Conservation (phyloP, 2,113 vertebrate genomes). For the Alosa alosa region DNA sequence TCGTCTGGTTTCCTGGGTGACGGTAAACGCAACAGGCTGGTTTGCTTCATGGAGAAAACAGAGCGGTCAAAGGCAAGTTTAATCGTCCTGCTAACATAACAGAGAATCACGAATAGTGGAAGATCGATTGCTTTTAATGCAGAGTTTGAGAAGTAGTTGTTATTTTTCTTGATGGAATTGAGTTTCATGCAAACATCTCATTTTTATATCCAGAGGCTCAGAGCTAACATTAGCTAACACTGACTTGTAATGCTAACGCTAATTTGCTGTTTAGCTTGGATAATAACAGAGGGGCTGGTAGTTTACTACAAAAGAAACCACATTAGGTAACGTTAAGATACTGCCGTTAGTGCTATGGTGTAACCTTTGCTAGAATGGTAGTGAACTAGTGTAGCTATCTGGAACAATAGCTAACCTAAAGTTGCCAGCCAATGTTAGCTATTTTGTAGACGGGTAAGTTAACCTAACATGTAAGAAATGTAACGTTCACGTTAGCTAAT, state of each 20-base stretch:
- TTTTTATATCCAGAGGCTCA: not conserved
- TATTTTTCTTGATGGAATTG: not conserved
- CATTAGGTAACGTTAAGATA: not conserved
- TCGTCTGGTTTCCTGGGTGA: conserved; percentile 40
- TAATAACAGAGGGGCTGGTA: not conserved
- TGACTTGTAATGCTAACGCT: not conserved
- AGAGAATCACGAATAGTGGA: not conserved
- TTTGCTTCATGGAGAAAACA: conserved; percentile 51
- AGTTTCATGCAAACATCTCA: not conserved
- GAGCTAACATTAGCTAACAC: not conserved
- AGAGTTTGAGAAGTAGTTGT: not conserved
- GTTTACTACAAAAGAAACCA: not conserved
- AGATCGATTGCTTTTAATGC: not conserved
- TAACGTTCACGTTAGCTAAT: not conserved
- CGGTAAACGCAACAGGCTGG: conserved; percentile 27
- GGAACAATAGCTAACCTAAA: not conserved
- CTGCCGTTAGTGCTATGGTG: not conserved
- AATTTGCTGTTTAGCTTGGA: not conserved
- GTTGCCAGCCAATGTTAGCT: not conserved
- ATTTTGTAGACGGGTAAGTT: not conserved
- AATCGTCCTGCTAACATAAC: not conserved
- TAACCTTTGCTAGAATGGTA: not conserved
- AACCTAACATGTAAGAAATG: no score
- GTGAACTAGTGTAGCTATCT: not conserved
- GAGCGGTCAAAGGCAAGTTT: conserved; percentile 51